phyloP scores from a whole-genome alignment of 2,113 vertebrate species.

The Plectropomus leopardus region DNA sequence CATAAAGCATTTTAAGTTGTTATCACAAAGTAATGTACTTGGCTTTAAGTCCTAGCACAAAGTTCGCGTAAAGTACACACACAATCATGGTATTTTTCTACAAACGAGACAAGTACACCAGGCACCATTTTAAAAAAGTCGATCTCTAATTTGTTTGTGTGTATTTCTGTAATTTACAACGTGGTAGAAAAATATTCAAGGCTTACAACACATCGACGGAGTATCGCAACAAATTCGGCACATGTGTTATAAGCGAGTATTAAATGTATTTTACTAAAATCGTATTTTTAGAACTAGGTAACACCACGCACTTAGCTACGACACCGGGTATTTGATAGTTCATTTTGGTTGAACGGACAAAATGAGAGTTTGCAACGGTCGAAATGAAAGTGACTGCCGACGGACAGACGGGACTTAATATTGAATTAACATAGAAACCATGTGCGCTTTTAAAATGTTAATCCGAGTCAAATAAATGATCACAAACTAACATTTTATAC shows the following conservation, averaged over 20 bases:
- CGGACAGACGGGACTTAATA: not conserved
- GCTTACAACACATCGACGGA: fast-evolving
- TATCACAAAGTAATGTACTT: not conserved
- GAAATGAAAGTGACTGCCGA: not conserved
- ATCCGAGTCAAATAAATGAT: not conserved
- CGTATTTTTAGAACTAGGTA: no score
- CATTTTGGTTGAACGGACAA: not conserved
- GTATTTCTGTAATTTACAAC: not conserved
- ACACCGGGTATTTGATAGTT: not conserved
- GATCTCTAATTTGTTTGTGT: not conserved
- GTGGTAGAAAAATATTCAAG: fast-evolving
- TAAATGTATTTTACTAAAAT: not conserved
- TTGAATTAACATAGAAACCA: fast-evolving
- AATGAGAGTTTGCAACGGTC: not conserved
- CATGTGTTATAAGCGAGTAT: fast-evolving
- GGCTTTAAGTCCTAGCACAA: not conserved
- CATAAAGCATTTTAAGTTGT: fast-evolving
- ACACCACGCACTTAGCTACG: fast-evolving
- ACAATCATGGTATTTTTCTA: not conserved
- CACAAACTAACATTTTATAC: not conserved
- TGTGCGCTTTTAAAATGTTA: not conserved
- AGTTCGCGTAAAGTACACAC: not conserved
- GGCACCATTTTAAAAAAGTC: not conserved
- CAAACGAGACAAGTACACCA: not conserved
- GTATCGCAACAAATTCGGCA: not conserved